Conservation (phyloP, 2,797 vertebrate genomes). For the Cetoscarus ocellatus region DNA sequence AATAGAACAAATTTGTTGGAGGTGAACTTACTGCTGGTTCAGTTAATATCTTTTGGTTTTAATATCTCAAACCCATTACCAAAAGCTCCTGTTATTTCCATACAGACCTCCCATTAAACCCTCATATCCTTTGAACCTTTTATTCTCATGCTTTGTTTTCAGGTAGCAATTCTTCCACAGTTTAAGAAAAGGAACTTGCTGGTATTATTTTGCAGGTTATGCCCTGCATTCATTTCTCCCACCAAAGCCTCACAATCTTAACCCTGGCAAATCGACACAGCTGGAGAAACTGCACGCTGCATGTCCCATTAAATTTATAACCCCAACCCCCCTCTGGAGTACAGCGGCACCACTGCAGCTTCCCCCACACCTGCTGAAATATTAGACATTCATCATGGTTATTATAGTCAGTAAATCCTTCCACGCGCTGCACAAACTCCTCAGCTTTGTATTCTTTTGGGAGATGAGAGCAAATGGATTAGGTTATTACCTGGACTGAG, state of each 20-base stretch:
- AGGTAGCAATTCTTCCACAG: background rate
- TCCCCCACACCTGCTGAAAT: constrained; percentile 61
- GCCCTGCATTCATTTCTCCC: constrained; percentile 26
- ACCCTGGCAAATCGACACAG: constrained; percentile 56
- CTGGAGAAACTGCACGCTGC: constrained; percentile 54
- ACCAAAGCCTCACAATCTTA: constrained; percentile 51
- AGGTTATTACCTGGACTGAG: constrained; percentile 71
- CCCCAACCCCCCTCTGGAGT: constrained; percentile 50
- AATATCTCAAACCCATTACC: constrained; percentile 8
- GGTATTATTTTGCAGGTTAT: constrained; percentile 13
- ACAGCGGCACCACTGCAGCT: constrained; percentile 28
- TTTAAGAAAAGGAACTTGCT: background rate
- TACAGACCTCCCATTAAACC: constrained; percentile 5
- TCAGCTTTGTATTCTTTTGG: constrained; percentile 72
- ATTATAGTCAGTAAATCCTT: constrained; percentile 77
- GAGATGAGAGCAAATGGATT: constrained; percentile 68
- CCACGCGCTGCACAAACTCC: constrained; percentile 45
- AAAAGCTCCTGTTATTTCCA: too few species aligned
- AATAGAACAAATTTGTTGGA: constrained; percentile 21
- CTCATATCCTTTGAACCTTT: background rate
- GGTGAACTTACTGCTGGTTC: constrained; percentile 25
- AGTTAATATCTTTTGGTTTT: constrained; percentile 19
- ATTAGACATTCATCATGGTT: constrained; percentile 78
- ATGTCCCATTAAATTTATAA: constrained; percentile 74
- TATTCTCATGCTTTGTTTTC: background rate